phyloP scores from a whole-genome alignment of 2,113 vertebrate genomes.

The Xiphophorus hellerii region DNA sequence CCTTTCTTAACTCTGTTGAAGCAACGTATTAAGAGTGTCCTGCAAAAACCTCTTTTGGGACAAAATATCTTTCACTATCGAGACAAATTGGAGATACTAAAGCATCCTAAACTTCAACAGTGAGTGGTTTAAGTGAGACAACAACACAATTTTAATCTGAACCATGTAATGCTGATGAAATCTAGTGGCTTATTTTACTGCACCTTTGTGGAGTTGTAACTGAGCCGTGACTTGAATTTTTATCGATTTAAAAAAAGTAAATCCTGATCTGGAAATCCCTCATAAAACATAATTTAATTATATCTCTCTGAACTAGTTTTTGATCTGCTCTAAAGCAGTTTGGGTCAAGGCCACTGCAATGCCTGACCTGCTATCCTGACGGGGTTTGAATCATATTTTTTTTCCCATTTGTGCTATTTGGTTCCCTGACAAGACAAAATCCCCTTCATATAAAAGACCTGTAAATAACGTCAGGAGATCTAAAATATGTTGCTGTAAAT shows the following conservation, averaged over 20 bases:
- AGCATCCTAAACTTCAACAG: neutral
- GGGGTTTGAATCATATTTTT: neutral
- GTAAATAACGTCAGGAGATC: neutral
- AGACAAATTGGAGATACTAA: neutral
- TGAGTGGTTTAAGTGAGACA: neutral
- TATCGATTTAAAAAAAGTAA: neutral
- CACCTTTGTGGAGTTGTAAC: too few species aligned
- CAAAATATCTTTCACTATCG: neutral
- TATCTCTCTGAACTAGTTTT: neutral
- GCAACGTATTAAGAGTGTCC: neutral
- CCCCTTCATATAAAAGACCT: neutral
- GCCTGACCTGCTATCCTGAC: neutral
- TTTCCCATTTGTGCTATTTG: neutral
- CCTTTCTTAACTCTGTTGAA: neutral
- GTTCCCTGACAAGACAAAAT: neutral
- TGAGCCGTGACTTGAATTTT: too few species aligned
- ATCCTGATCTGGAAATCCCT: neutral
- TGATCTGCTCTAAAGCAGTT: too few species aligned
- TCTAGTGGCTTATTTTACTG: neutral
- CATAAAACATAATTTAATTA: neutral
- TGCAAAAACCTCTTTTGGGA: too few species aligned
- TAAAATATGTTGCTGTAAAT: neutral
- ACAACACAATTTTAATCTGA: too few species aligned
- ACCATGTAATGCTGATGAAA: neutral
- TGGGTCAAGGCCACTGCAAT: too few species aligned